Conservation (phyloP, 1,140 invertebrate species). For the Drosophila asahinai region DNA sequence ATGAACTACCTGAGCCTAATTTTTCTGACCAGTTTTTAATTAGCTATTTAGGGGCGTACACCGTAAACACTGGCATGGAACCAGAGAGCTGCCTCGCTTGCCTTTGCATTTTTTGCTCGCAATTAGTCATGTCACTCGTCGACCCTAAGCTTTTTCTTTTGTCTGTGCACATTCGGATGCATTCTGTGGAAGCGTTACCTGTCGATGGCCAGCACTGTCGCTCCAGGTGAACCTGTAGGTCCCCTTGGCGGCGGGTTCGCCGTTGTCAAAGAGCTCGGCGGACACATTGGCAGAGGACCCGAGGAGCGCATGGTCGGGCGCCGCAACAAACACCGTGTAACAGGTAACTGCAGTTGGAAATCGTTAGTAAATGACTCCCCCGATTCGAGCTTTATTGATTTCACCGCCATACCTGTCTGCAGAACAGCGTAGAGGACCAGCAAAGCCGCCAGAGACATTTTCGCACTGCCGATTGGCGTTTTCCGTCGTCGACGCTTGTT, state of each 20-base stretch:
- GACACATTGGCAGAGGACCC: slow-evolving; percentile 66
- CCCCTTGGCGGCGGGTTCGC: slow-evolving; percentile 37
- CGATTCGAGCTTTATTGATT: slow-evolving; percentile 32
- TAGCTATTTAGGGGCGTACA: slow-evolving; percentile 4
- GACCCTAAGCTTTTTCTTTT: slow-evolving; percentile 15
- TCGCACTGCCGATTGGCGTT: slow-evolving; percentile 48
- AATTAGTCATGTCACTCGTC: slow-evolving; percentile 17
- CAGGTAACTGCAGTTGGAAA: slow-evolving; percentile 45
- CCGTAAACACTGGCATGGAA: neutral
- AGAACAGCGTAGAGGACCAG: slow-evolving; percentile 46
- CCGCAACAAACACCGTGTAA: slow-evolving; percentile 59
- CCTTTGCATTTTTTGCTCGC: slow-evolving; percentile 19
- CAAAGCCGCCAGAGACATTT: slow-evolving; percentile 45
- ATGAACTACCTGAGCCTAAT: neutral
- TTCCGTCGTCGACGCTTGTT: slow-evolving; percentile 37
- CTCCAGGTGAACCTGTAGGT: slow-evolving; percentile 68
- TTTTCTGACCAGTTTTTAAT: slow-evolving; percentile 14
- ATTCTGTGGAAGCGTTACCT: slow-evolving; percentile 48
- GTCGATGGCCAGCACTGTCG: slow-evolving; percentile 35
- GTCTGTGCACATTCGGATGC: neutral
- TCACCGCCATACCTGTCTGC: slow-evolving; percentile 51
- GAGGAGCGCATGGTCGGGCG: slow-evolving; percentile 54
- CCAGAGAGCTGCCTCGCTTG: neutral
- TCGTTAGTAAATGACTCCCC: slow-evolving; percentile 4
- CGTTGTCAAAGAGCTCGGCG: slow-evolving; percentile 67